Evolutionary conservation across 2,888 invertebrate genomes (phyloP).

Genomic region (Philereme transversata): DNA sequence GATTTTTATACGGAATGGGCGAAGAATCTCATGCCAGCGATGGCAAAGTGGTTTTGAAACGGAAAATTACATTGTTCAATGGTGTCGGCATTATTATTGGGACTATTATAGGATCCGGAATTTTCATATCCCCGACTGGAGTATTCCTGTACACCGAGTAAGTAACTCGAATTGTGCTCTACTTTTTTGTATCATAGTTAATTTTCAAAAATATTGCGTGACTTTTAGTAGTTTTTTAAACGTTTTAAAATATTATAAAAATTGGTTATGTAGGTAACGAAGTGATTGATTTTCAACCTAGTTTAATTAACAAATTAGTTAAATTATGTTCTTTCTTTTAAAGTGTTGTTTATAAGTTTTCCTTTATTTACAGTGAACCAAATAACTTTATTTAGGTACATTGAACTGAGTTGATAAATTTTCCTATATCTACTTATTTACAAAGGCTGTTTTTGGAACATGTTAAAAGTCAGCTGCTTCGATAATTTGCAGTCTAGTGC

Average conservation of each 20-base stretch:
- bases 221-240: not conserved
- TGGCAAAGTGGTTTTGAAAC: slow-evolving; percentile 88
- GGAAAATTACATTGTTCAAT: slow-evolving; percentile 92
- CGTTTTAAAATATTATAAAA: not conserved
- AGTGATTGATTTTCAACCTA: not conserved
- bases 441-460: too few species aligned
- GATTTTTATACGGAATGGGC: slow-evolving; percentile 79
- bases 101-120: slow-evolving; percentile 95
- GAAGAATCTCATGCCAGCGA: slow-evolving; percentile 71
- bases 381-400: not conserved
- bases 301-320: not conserved
- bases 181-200: not conserved
- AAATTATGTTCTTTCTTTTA: not conserved
- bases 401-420: too few species aligned
- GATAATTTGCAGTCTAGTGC: too few species aligned
- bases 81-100: slow-evolving; percentile 95
- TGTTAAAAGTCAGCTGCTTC: too few species aligned
- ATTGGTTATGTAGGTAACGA: not conserved
- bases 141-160: slow-evolving; percentile 87
- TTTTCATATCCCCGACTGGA: slow-evolving; percentile 95
- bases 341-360: not conserved
- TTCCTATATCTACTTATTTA: too few species aligned
- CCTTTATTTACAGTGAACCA: not conserved
- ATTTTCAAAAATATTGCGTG: not conserved
- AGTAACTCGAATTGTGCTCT: slow-evolving; percentile 63